Evolutionary conservation across 2,797 vertebrate species (phyloP).

Genomic region (Mico argentatus): DNA sequence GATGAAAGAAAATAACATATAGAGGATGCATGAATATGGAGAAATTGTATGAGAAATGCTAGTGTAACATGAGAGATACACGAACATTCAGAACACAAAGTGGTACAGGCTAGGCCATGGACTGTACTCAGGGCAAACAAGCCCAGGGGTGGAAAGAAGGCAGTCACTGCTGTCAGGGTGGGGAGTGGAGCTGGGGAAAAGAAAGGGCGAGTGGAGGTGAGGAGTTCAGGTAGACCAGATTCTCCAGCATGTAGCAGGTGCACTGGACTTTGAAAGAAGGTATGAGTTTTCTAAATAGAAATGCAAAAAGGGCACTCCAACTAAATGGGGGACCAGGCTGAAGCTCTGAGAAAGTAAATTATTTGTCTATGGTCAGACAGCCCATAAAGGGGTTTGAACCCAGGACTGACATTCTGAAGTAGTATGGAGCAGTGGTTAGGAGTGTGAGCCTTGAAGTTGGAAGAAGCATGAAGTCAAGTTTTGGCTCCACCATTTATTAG

Average conservation of each 20-base stretch:
- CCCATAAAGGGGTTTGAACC: background rate
- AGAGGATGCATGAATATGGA: background rate
- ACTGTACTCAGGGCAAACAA: background rate
- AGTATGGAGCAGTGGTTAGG: background rate
- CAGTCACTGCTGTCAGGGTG: background rate
- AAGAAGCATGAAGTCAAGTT: background rate
- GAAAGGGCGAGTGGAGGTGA: background rate
- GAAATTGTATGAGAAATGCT: background rate
- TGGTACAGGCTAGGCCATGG: too few species aligned
- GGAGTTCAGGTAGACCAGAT: too few species aligned
- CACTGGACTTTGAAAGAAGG: background rate
- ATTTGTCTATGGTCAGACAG: background rate
- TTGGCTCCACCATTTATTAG: background rate
- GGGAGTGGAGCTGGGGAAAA: background rate
- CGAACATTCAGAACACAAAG: background rate
- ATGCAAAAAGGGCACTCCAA: background rate
- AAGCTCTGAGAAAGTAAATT: background rate
- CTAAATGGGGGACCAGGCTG: background rate
- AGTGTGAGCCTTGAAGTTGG: background rate
- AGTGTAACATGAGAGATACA: background rate
- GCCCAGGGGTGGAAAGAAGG: background rate
- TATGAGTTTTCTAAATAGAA: background rate
- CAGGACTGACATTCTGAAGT: background rate
- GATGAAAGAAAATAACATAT: background rate
- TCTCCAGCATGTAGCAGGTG: background rate